These are phyloP conservation scores for Himalopsyche tibetana DNA, from an alignment of 2,888 invertebrate species.

Conservation along the genomic window DNA sequence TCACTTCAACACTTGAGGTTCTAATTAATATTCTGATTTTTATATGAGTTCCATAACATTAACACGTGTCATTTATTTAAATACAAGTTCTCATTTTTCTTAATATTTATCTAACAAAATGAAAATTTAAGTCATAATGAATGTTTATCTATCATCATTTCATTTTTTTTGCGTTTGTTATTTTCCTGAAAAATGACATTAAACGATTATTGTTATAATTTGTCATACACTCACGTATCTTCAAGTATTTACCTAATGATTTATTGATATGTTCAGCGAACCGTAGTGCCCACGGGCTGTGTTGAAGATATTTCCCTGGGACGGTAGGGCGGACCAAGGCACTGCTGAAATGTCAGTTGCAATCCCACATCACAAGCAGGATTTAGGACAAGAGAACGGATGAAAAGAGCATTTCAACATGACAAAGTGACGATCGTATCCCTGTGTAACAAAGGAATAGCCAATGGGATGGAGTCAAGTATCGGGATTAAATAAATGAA, in stretches of 20 bases:
- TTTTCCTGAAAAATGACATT: too few relatives aligned
- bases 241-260: background rate
- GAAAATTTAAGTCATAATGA: too few relatives aligned
- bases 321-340: background rate
- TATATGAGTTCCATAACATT: too few relatives aligned
- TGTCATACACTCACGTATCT: too few relatives aligned
- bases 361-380: conserved; percentile 30
- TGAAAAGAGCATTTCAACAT: conserved; percentile 34
- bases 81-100: too few relatives aligned
- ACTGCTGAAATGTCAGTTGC: conserved; percentile 24
- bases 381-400: conserved; percentile 24
- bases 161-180: too few relatives aligned
- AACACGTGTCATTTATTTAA: too few relatives aligned
- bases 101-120: too few relatives aligned
- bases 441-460: conserved; percentile 18
- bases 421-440: conserved; percentile 34
- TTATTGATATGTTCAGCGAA: conserved; percentile 12
- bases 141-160: too few relatives aligned
- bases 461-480: background rate
- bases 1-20: too few relatives aligned
- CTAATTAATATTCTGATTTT: too few relatives aligned
- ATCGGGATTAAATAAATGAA: background rate
- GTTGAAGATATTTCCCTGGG: background rate
- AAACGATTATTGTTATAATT: too few relatives aligned
- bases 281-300: background rate